Conservation (phyloP, 2,888 invertebrate genomes). For the Cabera pusaria region DNA sequence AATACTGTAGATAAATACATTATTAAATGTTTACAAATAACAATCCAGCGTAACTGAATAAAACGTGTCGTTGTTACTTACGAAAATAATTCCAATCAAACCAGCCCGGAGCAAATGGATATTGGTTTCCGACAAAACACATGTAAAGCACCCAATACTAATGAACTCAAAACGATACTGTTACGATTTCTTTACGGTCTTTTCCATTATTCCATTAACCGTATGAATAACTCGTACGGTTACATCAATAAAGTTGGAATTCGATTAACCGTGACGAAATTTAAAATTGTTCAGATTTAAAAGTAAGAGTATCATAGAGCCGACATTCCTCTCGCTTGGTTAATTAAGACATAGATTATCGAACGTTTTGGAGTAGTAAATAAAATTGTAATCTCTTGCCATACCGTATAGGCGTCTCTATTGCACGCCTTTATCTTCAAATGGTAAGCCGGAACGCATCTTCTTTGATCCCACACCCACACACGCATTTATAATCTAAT, state of each 20-base stretch:
- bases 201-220: conserved; percentile 18
- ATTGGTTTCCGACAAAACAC: conserved; percentile 72
- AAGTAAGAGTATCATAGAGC: conserved; percentile 47
- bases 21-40: too few relatives aligned
- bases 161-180: conserved; percentile 44
- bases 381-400: conserved; percentile 78
- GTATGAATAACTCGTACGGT: conserved; percentile 23
- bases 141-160: conserved; percentile 69
- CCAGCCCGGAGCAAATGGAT: conserved; percentile 70
- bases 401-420: conserved; percentile 73
- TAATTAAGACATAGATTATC: conserved; percentile 84
- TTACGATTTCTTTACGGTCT: conserved; percentile 31
- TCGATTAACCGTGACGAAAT: conserved; percentile 15
- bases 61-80: conserved; percentile 41
- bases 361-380: conserved; percentile 80
- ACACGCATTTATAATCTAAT: conserved; percentile 62
- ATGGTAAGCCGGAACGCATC: conserved; percentile 68
- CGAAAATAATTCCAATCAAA: conserved; percentile 66
- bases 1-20: too few relatives aligned
- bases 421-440: conserved; percentile 73
- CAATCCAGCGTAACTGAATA: conserved; percentile 12
- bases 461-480: conserved; percentile 80
- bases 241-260: conserved; percentile 26
- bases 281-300: conserved; percentile 29
- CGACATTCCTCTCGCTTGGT: conserved; percentile 69